Base-by-base conservation (phyloP, 2,113 vertebrate genomes). In the Puma concolor region DNA sequence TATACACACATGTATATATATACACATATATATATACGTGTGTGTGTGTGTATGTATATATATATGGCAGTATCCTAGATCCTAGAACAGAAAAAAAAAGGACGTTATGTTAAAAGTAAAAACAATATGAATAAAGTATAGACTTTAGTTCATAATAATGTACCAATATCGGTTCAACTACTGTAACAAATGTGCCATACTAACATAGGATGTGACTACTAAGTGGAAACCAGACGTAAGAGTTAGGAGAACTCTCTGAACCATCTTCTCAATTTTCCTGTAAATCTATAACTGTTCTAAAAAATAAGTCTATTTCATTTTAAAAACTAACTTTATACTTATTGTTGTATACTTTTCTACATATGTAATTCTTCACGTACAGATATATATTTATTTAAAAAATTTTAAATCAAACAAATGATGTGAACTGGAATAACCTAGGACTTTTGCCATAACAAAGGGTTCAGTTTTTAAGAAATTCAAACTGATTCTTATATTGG, bases 111-210 rank as follows among this genome's bases (percentile, higher is more conserved):
- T 63, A 92, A 92, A 83, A 54, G 57, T 25, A 76, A 96, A 69
- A 84, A 95, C 44, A 92, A 66, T 84, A n/a, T 82, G 36, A 87
- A 87, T 72, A 67, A 72, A 54, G 33, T 25, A 14, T 11, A 85
- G n/a, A 80, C 92, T 81, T 94, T 33, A 77, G 15, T 79, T 93
- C 79, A 84, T 72, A 71, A 93, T 21, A 86, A 81, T 31, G 19
- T 50, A 74, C 72, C 41, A 86, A 33, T 15, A 72, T 6, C 23
- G 17, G n/a, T 44, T 96, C 60, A 71, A 38, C 54, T 74, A 36
- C 41, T 82, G 2, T 36, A 69, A 86, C 31, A 95, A 93, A 50
- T 69, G 25, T 52, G 64, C 8, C 67, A 38, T 29, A 44, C 41
- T 71, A 83, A 60, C 52, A 52, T 11, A 72, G 85, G 71, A 72